A percentile compares a stretch with the other conserved stretches of the same genome.
phyloP scores from a whole-genome alignment of 2,888 invertebrate genomes.

The Lasioglossum lativentre region DNA sequence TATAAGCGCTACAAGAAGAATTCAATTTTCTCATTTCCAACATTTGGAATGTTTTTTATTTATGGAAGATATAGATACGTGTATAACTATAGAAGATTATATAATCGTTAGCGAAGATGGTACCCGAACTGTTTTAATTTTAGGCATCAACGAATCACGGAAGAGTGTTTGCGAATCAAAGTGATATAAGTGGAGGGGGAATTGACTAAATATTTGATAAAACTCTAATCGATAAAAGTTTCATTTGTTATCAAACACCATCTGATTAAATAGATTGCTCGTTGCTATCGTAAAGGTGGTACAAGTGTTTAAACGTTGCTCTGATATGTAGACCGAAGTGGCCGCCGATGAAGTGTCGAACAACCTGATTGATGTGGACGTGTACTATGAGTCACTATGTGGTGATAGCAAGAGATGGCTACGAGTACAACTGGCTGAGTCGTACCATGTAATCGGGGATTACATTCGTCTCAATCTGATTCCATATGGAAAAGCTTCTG shows the following conservation, averaged over 20 bases:
- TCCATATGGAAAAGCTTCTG: conserved; percentile 86
- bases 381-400: conserved; percentile 87
- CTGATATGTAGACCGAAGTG: conserved; percentile 35
- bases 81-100: neutral
- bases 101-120: neutral
- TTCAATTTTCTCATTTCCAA: neutral
- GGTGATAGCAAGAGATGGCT: conserved; percentile 86
- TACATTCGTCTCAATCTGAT: conserved; percentile 83
- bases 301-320: neutral
- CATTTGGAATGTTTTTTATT: neutral
- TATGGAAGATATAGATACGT: neutral
- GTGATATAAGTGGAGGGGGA: too few species aligned
- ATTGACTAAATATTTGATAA: too few species aligned
- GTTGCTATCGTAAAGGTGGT: neutral
- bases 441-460: conserved; percentile 80
- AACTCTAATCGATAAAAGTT: neutral
- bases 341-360: conserved; percentile 49
- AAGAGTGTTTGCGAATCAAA: neutral
- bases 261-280: neutral
- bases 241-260: neutral
- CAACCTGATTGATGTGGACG: conserved; percentile 80
- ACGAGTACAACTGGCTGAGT: conserved; percentile 84
- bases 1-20: too few species aligned
- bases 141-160: neutral
- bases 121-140: neutral